Conservation (phyloP, 2,888 invertebrate genomes). For the Listrodromus nycthemerus region DNA sequence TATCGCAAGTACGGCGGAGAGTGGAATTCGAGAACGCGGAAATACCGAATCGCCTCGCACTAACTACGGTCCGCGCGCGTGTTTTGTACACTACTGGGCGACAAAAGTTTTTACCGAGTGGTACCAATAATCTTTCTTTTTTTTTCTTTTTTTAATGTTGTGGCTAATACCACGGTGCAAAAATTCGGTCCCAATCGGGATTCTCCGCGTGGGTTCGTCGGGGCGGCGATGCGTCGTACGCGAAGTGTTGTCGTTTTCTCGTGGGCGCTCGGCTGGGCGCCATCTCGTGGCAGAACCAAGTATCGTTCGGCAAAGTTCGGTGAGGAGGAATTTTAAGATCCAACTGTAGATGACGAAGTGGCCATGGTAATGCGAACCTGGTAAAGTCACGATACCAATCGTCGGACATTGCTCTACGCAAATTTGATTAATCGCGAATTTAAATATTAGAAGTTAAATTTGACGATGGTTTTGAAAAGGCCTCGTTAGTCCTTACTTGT, state of each 20-base stretch:
- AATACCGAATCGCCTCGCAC: not conserved
- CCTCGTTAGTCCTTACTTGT: too few relatives aligned
- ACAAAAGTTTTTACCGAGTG: constrained; percentile 80
- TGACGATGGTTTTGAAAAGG: too few relatives aligned
- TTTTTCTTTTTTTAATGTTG: constrained; percentile 72
- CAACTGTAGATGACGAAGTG: too few relatives aligned
- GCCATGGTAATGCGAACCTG: too few relatives aligned
- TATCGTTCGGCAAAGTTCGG: too few relatives aligned
- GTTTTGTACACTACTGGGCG: constrained; percentile 46
- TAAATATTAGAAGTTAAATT: too few relatives aligned
- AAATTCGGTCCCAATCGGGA: constrained; percentile 75
- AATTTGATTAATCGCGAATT: too few relatives aligned
- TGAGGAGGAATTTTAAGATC: too few relatives aligned
- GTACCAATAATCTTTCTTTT: constrained; percentile 72
- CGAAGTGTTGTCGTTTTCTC: not conserved
- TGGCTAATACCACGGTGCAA: constrained; percentile 81
- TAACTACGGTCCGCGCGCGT: too few relatives aligned
- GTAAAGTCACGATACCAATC: too few relatives aligned
- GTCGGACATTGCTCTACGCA: too few relatives aligned
- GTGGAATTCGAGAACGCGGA: not conserved
- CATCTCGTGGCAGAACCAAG: constrained; percentile 1
- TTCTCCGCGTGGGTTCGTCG: constrained; percentile 37
- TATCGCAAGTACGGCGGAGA: not conserved
- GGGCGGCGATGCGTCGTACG: constrained; percentile 33
- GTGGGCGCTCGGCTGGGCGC: not conserved